Evolutionary conservation across 1,140 invertebrate genomes (phyloP), one percentile per base, ranked within the genome.

Genomic region (Brevipalpus yothersi): DNA sequence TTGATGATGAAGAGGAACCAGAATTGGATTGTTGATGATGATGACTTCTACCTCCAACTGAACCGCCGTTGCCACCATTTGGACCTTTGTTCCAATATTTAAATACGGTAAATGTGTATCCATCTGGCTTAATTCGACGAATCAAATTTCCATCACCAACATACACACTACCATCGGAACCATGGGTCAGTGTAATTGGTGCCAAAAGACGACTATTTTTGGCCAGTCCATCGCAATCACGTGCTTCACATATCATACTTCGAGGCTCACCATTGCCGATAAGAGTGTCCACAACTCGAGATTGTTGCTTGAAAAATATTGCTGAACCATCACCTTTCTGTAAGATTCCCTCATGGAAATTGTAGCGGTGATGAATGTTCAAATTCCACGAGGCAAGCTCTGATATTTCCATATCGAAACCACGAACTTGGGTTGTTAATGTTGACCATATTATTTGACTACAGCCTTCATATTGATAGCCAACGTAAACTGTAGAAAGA

Each of bases 321-420:
- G 81, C 87, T 1, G 86, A 86, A 41, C 92, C 92, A 69, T 96
- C 92, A 31, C 92, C 92, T 70, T 93, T 93, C 69, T 95, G 90
- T 47, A 96, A 72, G 63, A 95, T 92, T 43, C 77, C 90, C 77
- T 94, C 88, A 67, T 91, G 84, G 75, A 93, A 93, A 70, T 97
- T 96, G 72, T 96, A 95, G 70, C 93, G 88, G 70, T 97, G 92
- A 73, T 96, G 92, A 58, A 96, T 91, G 68, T 96, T 86, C 19
- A 98, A 72, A 59, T 92, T 92, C 93, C 92, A 97, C 12, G 88
- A 90, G 1, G 91, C 91, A 53, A 97, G 85, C 69, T 94, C 88
- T 0, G 91, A 92, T 60, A 94, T 93, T 64, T 92, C 87, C 41
- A 96, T 86, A 70, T 95, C 89, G 73, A 93, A 94, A n/a, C 92